Conservation (phyloP, 2,797 vertebrate genomes). For the Galagoides demidoff region DNA sequence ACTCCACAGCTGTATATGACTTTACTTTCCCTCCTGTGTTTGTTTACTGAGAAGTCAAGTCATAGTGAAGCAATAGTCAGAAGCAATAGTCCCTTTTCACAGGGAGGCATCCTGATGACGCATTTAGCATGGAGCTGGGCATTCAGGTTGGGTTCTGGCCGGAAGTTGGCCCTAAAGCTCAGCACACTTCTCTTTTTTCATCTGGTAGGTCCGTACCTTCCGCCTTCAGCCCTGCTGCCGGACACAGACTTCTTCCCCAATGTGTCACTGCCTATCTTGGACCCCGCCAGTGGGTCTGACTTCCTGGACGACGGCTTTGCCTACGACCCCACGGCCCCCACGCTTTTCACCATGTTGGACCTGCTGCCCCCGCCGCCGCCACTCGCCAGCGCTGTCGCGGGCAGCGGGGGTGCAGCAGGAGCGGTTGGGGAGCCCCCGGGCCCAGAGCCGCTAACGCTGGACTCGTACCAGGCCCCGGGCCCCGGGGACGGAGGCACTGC, state of each 20-base stretch:
- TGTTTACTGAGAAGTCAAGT: background rate
- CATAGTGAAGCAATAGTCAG: too few species aligned
- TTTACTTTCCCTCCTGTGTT: background rate
- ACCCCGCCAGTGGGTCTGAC: constrained; percentile 64
- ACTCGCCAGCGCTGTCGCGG: constrained; percentile 55
- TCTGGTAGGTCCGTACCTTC: constrained; percentile 55
- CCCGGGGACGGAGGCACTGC: constrained; percentile 72
- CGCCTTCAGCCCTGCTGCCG: constrained; percentile 32
- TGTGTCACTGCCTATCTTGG: constrained; percentile 72
- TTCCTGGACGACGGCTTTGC: constrained; percentile 70
- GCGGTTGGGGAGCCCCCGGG: constrained; percentile 27
- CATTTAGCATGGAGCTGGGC: background rate
- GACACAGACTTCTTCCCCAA: constrained; percentile 71
- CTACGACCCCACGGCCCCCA: constrained; percentile 64
- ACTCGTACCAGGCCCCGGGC: constrained; percentile 73
- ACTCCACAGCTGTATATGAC: background rate
- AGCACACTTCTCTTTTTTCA: background rate
- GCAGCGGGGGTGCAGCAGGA: constrained; percentile 49
- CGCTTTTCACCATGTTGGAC: constrained; percentile 79
- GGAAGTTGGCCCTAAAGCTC: background rate
- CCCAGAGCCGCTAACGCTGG: constrained; percentile 66
- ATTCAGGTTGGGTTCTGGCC: background rate
- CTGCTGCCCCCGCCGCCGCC: constrained; percentile 68
- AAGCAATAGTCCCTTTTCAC: background rate
- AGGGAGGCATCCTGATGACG: background rate